A percentile compares a stretch with the other conserved stretches of the same genome.
Conservation (phyloP, 2,797 vertebrate genomes). For the Leucoraja ocellata region DNA sequence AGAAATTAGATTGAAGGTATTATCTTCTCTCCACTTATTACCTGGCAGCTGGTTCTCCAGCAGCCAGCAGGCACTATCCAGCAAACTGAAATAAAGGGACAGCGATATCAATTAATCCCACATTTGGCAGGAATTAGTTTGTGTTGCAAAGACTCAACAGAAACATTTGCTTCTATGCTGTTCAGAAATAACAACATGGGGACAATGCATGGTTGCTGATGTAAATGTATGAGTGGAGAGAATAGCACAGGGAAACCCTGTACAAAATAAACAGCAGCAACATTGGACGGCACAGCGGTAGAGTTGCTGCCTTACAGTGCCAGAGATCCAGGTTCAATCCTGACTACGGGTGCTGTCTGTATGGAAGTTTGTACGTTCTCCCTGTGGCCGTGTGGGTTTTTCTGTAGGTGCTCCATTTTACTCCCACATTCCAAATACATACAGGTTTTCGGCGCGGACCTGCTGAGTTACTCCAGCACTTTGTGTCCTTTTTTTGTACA, state of each 20-base stretch:
- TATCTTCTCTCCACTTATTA: neutral
- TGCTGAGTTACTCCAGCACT: too few species aligned
- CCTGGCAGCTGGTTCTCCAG: neutral
- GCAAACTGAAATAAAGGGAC: neutral
- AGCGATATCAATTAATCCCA: neutral
- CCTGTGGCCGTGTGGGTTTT: too few species aligned
- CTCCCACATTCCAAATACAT: too few species aligned
- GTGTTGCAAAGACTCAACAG: neutral
- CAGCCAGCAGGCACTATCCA: neutral
- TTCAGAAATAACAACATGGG: neutral
- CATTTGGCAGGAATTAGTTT: neutral
- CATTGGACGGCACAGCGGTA: neutral
- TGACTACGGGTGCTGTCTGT: too few species aligned
- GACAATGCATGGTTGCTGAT: neutral
- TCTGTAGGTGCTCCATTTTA: too few species aligned
- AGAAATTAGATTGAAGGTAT: constrained; percentile 26
- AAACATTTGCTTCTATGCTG: neutral
- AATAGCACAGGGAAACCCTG: neutral
- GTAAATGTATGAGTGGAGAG: neutral
- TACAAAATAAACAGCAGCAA: neutral
- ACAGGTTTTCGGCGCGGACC: too few species aligned
- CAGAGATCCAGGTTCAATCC: too few species aligned
- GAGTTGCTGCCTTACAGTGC: too few species aligned
- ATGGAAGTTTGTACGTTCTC: too few species aligned
- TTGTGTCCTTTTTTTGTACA: too few species aligned